Conservation (phyloP, 2,888 invertebrate species). For the Ectobius pallidus region DNA sequence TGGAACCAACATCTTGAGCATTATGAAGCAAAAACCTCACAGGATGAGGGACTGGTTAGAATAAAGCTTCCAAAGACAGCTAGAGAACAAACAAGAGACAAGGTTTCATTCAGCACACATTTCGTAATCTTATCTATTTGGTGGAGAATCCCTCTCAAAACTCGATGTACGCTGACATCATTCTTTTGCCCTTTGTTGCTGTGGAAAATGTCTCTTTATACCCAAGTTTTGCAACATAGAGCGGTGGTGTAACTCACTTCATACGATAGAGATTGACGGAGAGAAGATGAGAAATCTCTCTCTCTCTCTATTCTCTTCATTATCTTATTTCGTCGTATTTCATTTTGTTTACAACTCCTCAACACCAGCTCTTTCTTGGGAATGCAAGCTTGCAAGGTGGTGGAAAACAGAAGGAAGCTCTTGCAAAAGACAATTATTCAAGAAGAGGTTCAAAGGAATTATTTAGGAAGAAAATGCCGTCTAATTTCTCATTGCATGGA, state of each 20-base stretch:
- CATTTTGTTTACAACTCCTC: constrained; percentile 3
- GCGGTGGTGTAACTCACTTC: neutral
- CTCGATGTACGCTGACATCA: too few relatives aligned
- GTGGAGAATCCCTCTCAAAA: neutral
- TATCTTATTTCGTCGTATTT: constrained; percentile 12
- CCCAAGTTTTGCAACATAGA: neutral
- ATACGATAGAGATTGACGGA: too few relatives aligned
- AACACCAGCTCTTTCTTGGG: neutral
- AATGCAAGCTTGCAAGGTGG: neutral
- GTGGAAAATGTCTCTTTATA: constrained; percentile 17
- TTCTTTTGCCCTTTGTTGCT: constrained; percentile 2
- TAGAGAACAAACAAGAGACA: too few relatives aligned
- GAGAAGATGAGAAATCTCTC: too few relatives aligned
- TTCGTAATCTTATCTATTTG: neutral
- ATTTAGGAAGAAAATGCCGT: constrained; percentile 5
- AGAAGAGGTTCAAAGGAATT: constrained; percentile 8
- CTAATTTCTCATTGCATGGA: too few relatives aligned
- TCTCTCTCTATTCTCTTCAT: too few relatives aligned
- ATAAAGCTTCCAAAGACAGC: too few relatives aligned
- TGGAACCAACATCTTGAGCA: too few relatives aligned
- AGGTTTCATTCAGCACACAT: too few relatives aligned
- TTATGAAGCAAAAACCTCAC: too few relatives aligned
- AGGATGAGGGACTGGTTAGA: too few relatives aligned
- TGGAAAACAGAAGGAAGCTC: neutral
- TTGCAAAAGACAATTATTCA: neutral